phyloP scores from a whole-genome alignment of 1,140 invertebrate genomes.

The Eriocheir sinensis region DNA sequence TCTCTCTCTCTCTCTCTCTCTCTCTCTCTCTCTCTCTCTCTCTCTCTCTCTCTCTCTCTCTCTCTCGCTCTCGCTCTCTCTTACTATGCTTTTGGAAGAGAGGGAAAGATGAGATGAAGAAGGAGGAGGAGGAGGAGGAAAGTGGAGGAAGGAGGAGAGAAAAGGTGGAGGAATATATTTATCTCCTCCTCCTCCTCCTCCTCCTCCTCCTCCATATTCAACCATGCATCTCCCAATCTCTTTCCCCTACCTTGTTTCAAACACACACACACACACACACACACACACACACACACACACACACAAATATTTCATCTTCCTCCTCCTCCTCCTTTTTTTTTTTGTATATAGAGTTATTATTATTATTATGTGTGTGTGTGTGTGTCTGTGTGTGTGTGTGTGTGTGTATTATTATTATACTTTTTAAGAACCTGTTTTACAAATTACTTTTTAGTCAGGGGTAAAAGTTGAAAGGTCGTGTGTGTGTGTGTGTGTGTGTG shows the following conservation, averaged over 20 bases:
- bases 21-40: slow-evolving; percentile 22
- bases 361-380: too few relatives aligned
- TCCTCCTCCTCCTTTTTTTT: not conserved
- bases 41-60: not conserved
- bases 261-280: too few relatives aligned
- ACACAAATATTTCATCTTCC: too few relatives aligned
- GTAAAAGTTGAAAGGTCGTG: too few relatives aligned
- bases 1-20: slow-evolving; percentile 22
- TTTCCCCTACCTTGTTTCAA: not conserved
- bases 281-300: too few relatives aligned
- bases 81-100: not conserved
- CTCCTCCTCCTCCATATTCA: not conserved
- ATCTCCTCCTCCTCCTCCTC: not conserved
- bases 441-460: too few relatives aligned
- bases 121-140: not conserved
- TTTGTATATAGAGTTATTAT: too few relatives aligned
- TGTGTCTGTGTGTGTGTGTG: too few relatives aligned
- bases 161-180: too few relatives aligned
- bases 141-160: not conserved
- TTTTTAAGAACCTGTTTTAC: too few relatives aligned
- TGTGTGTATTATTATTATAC: too few relatives aligned
- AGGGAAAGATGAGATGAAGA: not conserved
- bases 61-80: not conserved
- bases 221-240: not conserved
- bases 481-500: too few relatives aligned